These are phyloP conservation scores for Acyrthosiphon pisum DNA, from an alignment of 1,140 invertebrate species.

Conservation along the genomic window DNA sequence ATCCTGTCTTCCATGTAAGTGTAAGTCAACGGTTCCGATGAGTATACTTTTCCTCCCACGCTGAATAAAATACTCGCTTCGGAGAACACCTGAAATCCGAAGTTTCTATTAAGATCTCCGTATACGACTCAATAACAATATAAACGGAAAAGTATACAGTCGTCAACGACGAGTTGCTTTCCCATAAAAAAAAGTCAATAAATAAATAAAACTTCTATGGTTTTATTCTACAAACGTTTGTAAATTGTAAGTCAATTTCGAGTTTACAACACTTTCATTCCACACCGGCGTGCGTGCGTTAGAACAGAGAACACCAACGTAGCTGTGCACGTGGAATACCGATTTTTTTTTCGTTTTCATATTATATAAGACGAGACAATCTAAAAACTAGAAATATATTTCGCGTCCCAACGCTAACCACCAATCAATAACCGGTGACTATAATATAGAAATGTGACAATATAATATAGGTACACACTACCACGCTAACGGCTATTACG, in stretches of 20 bases:
- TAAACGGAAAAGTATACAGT: background rate
- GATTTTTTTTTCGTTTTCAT: background rate
- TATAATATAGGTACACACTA: background rate
- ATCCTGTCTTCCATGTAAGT: conserved; percentile 80
- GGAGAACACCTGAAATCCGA: conserved; percentile 73
- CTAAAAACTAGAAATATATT: background rate
- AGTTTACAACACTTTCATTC: background rate
- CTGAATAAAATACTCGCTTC: conserved; percentile 83
- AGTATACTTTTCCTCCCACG: conserved; percentile 79
- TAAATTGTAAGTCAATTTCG: conserved; percentile 8
- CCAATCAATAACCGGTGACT: background rate
- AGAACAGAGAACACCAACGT: background rate
- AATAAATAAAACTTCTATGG: background rate
- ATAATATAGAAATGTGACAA: conserved; percentile 27
- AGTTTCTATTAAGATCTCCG: background rate
- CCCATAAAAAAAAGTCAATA: background rate
- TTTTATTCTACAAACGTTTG: background rate
- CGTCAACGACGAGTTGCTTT: background rate
- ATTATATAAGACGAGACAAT: background rate
- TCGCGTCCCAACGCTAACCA: background rate
- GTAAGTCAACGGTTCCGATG: conserved; percentile 77
- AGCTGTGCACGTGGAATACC: background rate
- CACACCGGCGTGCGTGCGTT: background rate
- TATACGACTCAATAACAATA: background rate
- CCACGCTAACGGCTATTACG: background rate